These are phyloP conservation scores for Regulus satrapa DNA, from an alignment of 2,113 vertebrate genomes.

Conservation along the genomic window DNA sequence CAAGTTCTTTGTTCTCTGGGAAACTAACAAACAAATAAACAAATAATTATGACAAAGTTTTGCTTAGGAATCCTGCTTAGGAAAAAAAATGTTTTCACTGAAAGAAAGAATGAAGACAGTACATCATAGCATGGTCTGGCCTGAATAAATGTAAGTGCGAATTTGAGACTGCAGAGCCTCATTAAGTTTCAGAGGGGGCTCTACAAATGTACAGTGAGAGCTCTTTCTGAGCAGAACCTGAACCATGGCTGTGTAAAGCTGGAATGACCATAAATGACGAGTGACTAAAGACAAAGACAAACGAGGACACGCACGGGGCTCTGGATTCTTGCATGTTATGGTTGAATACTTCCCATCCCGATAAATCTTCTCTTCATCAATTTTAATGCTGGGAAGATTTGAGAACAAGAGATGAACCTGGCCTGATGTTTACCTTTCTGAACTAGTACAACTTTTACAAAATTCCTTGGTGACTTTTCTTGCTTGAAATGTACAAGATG, in stretches of 20 bases:
- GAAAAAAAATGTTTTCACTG: neutral
- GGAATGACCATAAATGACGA: neutral
- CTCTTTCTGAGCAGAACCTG: neutral
- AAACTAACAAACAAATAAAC: neutral
- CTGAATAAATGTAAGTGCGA: neutral
- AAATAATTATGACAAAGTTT: neutral
- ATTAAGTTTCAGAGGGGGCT: neutral
- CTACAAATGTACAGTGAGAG: neutral
- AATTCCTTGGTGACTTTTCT: neutral
- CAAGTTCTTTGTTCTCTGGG: neutral
- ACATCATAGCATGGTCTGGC: neutral
- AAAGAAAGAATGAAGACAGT: neutral
- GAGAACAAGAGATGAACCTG: constrained; percentile 10
- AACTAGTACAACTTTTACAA: neutral
- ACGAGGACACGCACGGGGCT: neutral
- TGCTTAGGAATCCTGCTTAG: neutral
- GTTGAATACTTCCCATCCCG: neutral
- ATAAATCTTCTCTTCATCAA: constrained; percentile 47
- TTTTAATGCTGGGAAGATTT: constrained; percentile 25
- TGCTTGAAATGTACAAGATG: neutral
- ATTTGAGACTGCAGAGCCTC: neutral
- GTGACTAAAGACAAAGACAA: constrained; percentile 26
- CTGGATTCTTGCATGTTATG: neutral
- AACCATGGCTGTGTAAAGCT: neutral
- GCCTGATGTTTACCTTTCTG: constrained; percentile 23